These are phyloP conservation scores for Sesia bembeciformis DNA, from an alignment of 2,888 invertebrate species.

Conservation along the genomic window DNA sequence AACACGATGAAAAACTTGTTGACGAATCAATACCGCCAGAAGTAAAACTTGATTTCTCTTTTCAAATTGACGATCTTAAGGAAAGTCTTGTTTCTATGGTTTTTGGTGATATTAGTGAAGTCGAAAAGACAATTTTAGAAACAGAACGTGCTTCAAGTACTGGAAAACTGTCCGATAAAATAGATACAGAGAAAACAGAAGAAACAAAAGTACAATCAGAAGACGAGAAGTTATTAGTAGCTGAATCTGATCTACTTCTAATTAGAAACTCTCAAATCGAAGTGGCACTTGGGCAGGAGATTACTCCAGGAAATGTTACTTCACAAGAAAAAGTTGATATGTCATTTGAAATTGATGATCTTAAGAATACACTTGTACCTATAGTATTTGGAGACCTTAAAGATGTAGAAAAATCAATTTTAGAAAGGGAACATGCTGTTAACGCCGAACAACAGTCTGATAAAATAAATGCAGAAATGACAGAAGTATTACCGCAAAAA, in stretches of 20 bases:
- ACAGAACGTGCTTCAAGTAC: neutral
- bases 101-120: constrained; percentile 16
- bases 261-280: no score
- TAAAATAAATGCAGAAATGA: constrained; percentile 1
- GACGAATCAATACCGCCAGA: no score
- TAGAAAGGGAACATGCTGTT: constrained; percentile 2
- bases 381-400: constrained; percentile 25
- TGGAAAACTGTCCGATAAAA: constrained; percentile 4
- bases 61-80: constrained; percentile 35
- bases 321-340: constrained; percentile 9
- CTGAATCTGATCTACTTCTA: no score
- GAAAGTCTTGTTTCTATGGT: constrained; percentile 29
- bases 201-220: no score
- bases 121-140: no score
- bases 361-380: constrained; percentile 28
- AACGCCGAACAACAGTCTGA: constrained; percentile 1
- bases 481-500: no score
- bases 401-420: constrained; percentile 22
- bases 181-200: no score
- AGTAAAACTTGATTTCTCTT: constrained; percentile 10
- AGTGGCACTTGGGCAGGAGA: no score
- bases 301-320: constrained; percentile 11
- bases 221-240: no score
- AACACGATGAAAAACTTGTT: no score
- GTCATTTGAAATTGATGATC: constrained; percentile 36